Base-by-base conservation (phyloP, 2,888 invertebrate species). In the Ophion obscuratus region DNA sequence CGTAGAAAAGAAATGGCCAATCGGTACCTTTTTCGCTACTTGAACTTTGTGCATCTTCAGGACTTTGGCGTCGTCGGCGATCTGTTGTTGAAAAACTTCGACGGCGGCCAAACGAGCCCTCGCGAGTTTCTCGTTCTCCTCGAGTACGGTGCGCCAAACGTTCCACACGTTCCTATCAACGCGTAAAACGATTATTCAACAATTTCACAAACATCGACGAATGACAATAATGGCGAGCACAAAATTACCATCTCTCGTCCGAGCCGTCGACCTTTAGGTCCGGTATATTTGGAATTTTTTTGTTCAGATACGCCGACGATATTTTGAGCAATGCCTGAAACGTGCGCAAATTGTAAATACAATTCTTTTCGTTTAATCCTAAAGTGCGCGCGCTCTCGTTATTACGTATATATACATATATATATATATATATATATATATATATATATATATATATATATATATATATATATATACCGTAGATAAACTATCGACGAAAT, bases 61-160 rank as follows among this genome's bases (percentile, higher is more conserved):
- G 76, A 96, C 95, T 95, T 99, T 99, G 74, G 98, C 97, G 91
- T 98, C 98, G 93, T 99, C 99, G 0, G 98, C 98, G 87, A 99
- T 98, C 94, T 98, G 98, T 94, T 98, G 98, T 93, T 98, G 98
- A 94, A 98, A 99, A 27, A 98, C 97, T 94, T 99, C 99, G 57
- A 99, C 98, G 0, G 99, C 99, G 0, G 98, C 98, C 79, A 99
- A 95, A 70, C 98, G 95, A 24, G 98, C 98, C 87, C 98, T 96
- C 17, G 98, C 98, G 90, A 99, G 94, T 93, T 98, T 98, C 93
- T 99, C 99, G 92, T 98, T 98, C 94, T 99, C 99, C 93, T 99
- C 99, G 91, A 99, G 95, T 2, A 99, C 98, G 0, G 98, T 98
- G 88, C 98, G 96, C 99, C 99, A 99, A n/a, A 99, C 98, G 92